Base-by-base conservation (phyloP, 2,888 invertebrate genomes). In the Phymatocera aterrima region DNA sequence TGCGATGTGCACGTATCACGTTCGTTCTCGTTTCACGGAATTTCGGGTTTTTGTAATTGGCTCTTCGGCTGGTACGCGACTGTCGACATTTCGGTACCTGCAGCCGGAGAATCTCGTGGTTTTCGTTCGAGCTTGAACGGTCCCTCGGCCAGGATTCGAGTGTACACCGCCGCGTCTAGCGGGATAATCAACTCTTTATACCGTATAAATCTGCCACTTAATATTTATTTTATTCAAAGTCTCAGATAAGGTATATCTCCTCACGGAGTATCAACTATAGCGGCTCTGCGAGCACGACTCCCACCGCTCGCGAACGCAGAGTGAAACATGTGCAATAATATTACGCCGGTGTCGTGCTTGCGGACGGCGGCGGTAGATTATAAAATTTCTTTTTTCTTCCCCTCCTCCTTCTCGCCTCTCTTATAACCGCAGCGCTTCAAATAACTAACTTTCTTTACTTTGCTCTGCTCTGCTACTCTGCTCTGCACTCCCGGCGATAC, bases 301-400 rank as follows among this genome's bases (percentile, higher is more conserved):
- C 81, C 78, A 79, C 80, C 81, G 79, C 81, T 80, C 77, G 65
- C 78, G 80, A 74, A 60, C 74, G 72, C 80, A 77, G 64, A 64
- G 37, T 64, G 64, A 64, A 64, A 64, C 64, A 37, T 64, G 64
- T 64, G 64, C 64, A 68, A 68, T 28, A 68, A 68, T 43, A 68
- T 68, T 68, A 46, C 37, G 0, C 43, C n/a, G 28, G 28, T 46
- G 68, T 34, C 64, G 64, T 64, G 64, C 64, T 64, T 64, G 37
- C 64, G 37, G 64, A n/a, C n/a, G n/a, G 18, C 64, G 37, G 37
- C 18, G 64, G 37, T 37, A 51, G 31, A n/a, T 57, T 54, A 12
- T 54, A 48, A 18, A 31, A 24, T 34, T 74, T 64, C 34, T 60
- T 70, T 48, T 48, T 57, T 34, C 37, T 43, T 24, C 28, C 37